Base-by-base conservation (phyloP, 1,140 invertebrate species). In the Drosophila littoralis region DNA sequence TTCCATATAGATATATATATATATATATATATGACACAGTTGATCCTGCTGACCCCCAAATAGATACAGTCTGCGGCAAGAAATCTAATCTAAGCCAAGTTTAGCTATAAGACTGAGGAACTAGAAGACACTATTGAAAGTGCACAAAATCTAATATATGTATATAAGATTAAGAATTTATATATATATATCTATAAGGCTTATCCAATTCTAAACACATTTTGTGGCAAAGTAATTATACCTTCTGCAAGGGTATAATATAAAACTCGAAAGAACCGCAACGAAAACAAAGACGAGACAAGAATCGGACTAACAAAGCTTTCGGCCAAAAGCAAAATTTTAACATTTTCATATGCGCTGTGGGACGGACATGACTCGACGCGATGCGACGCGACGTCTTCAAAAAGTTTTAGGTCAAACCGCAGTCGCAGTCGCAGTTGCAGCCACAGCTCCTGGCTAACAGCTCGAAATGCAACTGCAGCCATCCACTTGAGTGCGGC, bases 371-470 rank as follows among this genome's bases (percentile, higher is more conserved):
- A n/a, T 48, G 52, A 45, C 46, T 48, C 9, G 6, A 36, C 22
- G 58, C 42, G 45, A 15, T 40, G 55, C 43, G 50, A 35, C 45
- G 55, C 60, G 63, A 64, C 54, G 72, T 80, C 74, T 77, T 79
- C 35, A 66, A 59, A 77, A 75, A 85, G 81, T 88, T 88, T 88
- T 88, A 77, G 84, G 84, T 88, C 84, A 84, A 89, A 88, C 80
- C 84, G 77, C 84, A 88, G 73, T 77, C 73, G 76, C 22, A 28
- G 17, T 50, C 12, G 46, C 43, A 17, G 43, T 46, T 7, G 15
- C 43, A 46, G 43, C 15, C 15, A 48, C 67, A 75, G 40, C 67
- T 71, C 71, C 77, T 66, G 52, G 40, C 63, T 64, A 38, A 33
- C 57, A 61, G 28, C 64, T 35, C 33, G 50, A 45, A 45, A 52